These are phyloP conservation scores for Myiopsitta monachus DNA, from an alignment of 2,113 vertebrate genomes.

Conservation along the genomic window DNA sequence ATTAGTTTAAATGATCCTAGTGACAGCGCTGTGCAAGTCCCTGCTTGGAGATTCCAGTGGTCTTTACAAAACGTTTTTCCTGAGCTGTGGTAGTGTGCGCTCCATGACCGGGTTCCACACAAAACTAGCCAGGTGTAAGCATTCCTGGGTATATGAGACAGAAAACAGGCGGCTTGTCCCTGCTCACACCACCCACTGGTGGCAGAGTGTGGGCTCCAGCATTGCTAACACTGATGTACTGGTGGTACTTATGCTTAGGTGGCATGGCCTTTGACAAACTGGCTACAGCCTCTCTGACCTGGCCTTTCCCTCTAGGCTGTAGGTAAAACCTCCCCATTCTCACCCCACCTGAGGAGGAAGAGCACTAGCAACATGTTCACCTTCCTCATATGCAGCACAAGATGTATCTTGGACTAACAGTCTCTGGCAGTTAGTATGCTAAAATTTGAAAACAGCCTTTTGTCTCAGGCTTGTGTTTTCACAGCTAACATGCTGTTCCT, in stretches of 20 bases:
- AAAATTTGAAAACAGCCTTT: neutral
- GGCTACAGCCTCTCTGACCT: accelerated
- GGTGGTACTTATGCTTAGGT: neutral
- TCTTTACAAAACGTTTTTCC: neutral
- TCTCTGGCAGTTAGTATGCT: neutral
- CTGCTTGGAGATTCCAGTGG: neutral
- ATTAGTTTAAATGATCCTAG: neutral
- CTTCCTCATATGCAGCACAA: neutral
- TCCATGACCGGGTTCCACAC: neutral
- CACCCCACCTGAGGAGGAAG: neutral
- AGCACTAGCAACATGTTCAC: neutral
- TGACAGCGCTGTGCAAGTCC: accelerated
- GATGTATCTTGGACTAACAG: neutral
- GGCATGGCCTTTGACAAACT: neutral
- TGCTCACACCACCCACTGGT: neutral
- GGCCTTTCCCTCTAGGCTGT: neutral
- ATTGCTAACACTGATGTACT: neutral
- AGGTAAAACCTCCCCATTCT: neutral
- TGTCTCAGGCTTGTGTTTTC: neutral
- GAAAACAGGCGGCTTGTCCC: neutral
- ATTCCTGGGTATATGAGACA: neutral
- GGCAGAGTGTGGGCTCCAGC: neutral
- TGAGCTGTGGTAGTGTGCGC: neutral
- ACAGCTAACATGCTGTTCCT: neutral
- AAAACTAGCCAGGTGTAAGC: neutral